phyloP scores from a whole-genome alignment of 2,888 invertebrate species.

The Timema cristinae region DNA sequence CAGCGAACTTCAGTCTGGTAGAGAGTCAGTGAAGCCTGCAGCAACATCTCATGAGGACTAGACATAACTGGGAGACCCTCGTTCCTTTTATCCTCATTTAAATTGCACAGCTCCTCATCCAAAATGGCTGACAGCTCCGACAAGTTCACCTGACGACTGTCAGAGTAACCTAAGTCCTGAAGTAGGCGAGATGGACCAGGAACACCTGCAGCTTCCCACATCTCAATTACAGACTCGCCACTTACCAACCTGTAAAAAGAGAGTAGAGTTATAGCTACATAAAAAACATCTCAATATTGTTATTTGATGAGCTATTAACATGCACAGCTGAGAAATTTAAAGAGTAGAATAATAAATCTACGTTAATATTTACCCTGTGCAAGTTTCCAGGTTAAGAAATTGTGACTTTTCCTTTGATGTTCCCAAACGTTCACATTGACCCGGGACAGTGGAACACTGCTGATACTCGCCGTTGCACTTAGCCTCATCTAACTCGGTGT shows the following conservation, averaged over 20 bases:
- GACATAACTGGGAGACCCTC: slow-evolving; percentile 38
- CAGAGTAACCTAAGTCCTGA: slow-evolving; percentile 62
- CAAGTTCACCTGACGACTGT: slow-evolving; percentile 55
- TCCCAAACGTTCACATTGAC: slow-evolving; percentile 14
- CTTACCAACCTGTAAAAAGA: slow-evolving; percentile 19
- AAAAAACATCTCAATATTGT: too few species aligned
- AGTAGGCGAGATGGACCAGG: slow-evolving; percentile 59
- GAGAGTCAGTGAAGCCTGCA: slow-evolving; percentile 62
- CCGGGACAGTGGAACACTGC: not conserved
- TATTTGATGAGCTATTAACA: too few species aligned
- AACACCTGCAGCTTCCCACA: slow-evolving; percentile 70
- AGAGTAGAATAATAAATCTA: too few species aligned
- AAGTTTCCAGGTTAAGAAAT: not conserved
- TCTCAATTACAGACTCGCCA: slow-evolving; percentile 58
- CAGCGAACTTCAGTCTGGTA: slow-evolving; percentile 63
- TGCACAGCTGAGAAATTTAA: too few species aligned
- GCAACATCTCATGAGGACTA: slow-evolving; percentile 49
- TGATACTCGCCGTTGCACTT: not conserved
- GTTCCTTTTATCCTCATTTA: slow-evolving; percentile 15
- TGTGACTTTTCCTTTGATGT: not conserved
- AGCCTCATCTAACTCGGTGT: not conserved
- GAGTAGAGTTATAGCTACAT: too few species aligned
- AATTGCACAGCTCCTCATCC: slow-evolving; percentile 59
- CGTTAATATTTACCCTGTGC: too few species aligned
- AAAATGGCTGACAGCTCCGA: slow-evolving; percentile 61